Conservation (phyloP, 2,797 vertebrate species). For the Pangasius djambal region DNA sequence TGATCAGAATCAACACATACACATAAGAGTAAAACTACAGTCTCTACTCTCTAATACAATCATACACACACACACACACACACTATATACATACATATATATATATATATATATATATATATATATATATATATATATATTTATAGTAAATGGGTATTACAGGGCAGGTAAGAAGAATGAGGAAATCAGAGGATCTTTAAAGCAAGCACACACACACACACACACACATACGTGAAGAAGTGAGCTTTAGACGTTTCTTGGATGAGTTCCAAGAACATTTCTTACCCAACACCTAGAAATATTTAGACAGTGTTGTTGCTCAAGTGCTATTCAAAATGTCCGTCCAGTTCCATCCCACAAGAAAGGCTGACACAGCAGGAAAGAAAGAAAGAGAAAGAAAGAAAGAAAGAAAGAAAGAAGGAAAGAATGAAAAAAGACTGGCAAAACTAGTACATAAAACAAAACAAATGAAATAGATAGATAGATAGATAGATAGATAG, state of each 20-base stretch:
- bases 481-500: neutral
- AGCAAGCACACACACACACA: neutral
- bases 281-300: conserved; percentile 18
- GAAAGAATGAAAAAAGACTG: neutral
- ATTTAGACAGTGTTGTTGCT: conserved; percentile 2
- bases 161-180: neutral
- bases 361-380: neutral
- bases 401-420: neutral
- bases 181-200: neutral
- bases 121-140: no score
- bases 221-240: conserved; percentile 8
- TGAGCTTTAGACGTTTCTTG: conserved; percentile 3
- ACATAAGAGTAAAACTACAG: neutral
- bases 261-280: neutral
- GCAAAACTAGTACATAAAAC: neutral
- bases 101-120: neutral
- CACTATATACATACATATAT: neutral
- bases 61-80: neutral
- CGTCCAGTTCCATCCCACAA: neutral
- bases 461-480: neutral
- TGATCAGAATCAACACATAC: neutral
- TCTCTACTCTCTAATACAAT: neutral
- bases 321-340: neutral
- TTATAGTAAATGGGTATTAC: neutral
- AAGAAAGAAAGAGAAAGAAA: neutral